Percentiles rank a stretch among this genome's conserved stretches.
phyloP scores from a whole-genome alignment of 2,113 vertebrate genomes.

The Daubentonia madagascariensis region DNA sequence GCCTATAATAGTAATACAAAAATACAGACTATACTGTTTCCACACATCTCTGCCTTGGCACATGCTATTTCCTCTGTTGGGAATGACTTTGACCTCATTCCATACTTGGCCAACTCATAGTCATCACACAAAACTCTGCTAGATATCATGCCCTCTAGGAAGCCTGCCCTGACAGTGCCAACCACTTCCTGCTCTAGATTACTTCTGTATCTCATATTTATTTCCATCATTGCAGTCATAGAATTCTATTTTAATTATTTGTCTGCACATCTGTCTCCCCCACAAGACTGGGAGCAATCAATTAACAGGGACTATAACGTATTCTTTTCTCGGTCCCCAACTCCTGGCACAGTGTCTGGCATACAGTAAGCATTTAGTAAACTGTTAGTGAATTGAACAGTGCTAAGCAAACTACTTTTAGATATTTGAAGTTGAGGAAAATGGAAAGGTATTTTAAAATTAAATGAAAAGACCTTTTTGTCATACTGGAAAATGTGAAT shows the following conservation, averaged over 20 bases:
- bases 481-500: background rate
- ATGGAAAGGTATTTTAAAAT: background rate
- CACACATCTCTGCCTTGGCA: background rate
- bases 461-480: background rate
- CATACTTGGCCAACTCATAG: background rate
- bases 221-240: background rate
- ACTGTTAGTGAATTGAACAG: background rate
- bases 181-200: background rate
- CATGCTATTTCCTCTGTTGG: background rate
- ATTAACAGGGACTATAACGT: background rate
- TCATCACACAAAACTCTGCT: background rate
- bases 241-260: background rate
- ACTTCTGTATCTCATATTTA: background rate
- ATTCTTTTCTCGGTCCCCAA: background rate
- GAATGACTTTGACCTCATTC: background rate
- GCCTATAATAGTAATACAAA: background rate
- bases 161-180: background rate
- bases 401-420: background rate
- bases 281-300: background rate
- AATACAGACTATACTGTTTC: background rate
- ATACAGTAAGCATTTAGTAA: background rate
- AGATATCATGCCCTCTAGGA: background rate
- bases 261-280: background rate
- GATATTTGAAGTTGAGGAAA: background rate
- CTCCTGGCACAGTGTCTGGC: background rate